Percentiles rank a stretch among this genome's conserved stretches.
Evolutionary conservation across 2,113 vertebrate species (phyloP).

Genomic region (Misgurnus mizolepis): DNA sequence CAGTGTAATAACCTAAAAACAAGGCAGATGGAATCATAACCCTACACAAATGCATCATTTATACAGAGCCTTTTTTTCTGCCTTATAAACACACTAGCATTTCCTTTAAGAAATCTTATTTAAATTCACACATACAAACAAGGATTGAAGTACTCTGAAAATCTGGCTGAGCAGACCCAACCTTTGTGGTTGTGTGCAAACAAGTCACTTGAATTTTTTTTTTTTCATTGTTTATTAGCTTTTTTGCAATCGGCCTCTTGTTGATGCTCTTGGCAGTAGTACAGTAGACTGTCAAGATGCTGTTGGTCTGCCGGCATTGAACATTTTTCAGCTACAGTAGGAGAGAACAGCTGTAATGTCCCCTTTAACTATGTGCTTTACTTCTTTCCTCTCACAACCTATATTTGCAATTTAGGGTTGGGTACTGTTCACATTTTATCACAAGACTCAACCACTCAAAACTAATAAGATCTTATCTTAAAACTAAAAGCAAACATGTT

Average conservation of each 20-base stretch:
- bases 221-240: conserved; percentile 26
- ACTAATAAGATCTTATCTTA: too few relatives aligned
- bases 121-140: neutral
- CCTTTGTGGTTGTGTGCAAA: conserved; percentile 20
- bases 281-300: conserved; percentile 32
- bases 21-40: neutral
- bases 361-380: neutral
- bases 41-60: neutral
- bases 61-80: neutral
- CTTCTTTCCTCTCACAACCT: neutral
- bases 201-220: conserved; percentile 18
- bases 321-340: conserved; percentile 22
- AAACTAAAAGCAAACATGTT: too few relatives aligned
- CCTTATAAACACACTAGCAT: neutral
- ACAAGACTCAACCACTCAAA: too few relatives aligned
- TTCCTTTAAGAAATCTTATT: conserved; percentile 12
- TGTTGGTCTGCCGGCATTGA: neutral
- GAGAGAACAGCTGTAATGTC: conserved; percentile 1
- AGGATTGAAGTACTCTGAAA: neutral
- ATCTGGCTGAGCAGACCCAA: conserved; percentile 14
- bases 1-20: neutral
- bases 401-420: conserved; percentile 31
- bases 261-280: conserved; percentile 34
- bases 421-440: too few relatives aligned
- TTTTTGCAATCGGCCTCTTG: conserved; percentile 18